Percentiles rank a stretch among this genome's conserved stretches.
Conservation (phyloP, 1,140 invertebrate species). For the Drosophila chauvacae region DNA sequence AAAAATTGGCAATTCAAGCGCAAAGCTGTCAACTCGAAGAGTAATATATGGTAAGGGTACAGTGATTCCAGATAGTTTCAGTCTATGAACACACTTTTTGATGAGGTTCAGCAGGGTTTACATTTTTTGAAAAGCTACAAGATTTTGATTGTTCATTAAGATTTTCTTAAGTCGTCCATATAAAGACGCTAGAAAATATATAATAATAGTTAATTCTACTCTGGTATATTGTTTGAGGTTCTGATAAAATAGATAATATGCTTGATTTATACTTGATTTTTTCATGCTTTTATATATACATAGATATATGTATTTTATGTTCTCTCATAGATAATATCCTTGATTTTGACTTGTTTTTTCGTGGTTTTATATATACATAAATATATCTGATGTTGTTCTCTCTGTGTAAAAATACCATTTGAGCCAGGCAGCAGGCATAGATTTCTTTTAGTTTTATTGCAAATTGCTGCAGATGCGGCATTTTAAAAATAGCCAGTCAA, state of each 20-base stretch:
- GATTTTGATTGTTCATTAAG: background rate
- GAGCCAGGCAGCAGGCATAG: conserved; percentile 50
- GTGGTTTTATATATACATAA: too few species aligned
- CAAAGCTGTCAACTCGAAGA: conserved; percentile 65
- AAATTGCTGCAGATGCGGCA: conserved; percentile 64
- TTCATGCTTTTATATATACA: too few species aligned
- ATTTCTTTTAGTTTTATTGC: conserved; percentile 42
- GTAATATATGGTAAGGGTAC: conserved; percentile 4
- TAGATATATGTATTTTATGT: too few species aligned
- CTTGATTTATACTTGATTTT: too few species aligned
- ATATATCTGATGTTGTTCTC: background rate
- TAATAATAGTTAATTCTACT: background rate
- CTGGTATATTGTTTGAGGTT: too few species aligned
- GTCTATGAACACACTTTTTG: background rate
- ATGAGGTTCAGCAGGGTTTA: too few species aligned
- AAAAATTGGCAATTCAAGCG: conserved; percentile 74
- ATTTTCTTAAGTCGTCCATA: background rate
- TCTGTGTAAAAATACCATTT: conserved; percentile 1
- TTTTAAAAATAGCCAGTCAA: conserved; percentile 77
- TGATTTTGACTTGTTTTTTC: background rate
- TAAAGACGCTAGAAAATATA: too few species aligned
- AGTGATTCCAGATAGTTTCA: conserved; percentile 16
- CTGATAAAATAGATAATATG: background rate
- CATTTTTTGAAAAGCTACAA: background rate
- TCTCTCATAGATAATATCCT: too few species aligned